phyloP scores from a whole-genome alignment of 2,113 vertebrate genomes.

The Tringa solitaria region DNA sequence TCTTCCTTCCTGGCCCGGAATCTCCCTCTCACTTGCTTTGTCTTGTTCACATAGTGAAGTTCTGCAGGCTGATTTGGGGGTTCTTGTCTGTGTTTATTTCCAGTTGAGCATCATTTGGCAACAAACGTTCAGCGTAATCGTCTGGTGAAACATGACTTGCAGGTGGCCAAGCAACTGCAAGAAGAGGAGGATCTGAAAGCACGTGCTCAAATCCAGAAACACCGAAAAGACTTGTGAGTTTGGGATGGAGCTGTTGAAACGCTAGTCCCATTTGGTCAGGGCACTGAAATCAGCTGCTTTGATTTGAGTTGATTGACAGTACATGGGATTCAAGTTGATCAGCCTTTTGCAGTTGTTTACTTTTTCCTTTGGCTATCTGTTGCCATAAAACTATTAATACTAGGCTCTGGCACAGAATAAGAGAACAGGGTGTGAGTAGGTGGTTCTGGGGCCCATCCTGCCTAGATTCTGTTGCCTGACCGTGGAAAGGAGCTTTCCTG shows the following conservation, averaged over 20 bases:
- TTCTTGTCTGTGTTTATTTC: constrained; percentile 11
- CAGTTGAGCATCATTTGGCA: constrained; percentile 96
- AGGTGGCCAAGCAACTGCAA: constrained; percentile 92
- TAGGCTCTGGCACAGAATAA: neutral
- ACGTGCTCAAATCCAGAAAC: constrained; percentile 80
- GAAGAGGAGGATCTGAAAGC: constrained; percentile 91
- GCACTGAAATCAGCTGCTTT: neutral
- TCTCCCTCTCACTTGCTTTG: constrained; percentile 9
- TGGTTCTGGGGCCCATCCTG: neutral
- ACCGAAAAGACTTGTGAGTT: constrained; percentile 84
- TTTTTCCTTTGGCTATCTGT: neutral
- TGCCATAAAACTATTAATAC: neutral
- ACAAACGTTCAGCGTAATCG: constrained; percentile 93
- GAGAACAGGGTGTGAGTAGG: neutral
- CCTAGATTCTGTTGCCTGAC: neutral
- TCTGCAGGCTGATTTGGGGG: neutral
- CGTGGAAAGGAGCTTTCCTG: neutral
- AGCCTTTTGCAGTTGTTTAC: neutral
- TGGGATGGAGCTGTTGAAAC: neutral
- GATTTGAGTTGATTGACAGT: neutral
- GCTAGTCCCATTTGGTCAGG: neutral
- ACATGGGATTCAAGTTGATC: neutral
- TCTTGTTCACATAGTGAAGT: neutral
- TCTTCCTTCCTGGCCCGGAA: neutral
- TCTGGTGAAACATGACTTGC: constrained; percentile 90